These are phyloP conservation scores for Phortica variegata DNA, from an alignment of 1,140 invertebrate genomes.

Conservation along the genomic window DNA sequence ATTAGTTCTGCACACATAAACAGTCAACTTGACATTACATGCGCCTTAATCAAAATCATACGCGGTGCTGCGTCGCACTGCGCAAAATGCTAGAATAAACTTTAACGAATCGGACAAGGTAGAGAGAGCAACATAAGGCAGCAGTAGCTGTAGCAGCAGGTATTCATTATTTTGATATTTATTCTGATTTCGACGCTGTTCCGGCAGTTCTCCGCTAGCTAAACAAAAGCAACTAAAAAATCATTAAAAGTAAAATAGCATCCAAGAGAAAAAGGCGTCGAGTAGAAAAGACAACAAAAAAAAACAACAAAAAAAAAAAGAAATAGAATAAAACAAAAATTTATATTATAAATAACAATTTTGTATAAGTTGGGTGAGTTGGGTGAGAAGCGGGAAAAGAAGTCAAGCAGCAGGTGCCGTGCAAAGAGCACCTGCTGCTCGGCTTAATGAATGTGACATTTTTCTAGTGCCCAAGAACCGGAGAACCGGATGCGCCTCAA, in stretches of 20 bases:
- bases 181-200: constrained; percentile 48
- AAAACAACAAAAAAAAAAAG: neutral
- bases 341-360: constrained; percentile 29
- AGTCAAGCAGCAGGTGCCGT: no score
- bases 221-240: constrained; percentile 10
- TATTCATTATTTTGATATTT: constrained; percentile 54
- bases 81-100: constrained; percentile 12
- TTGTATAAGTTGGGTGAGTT: no score
- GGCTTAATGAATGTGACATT: constrained; percentile 49
- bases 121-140: constrained; percentile 19
- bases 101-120: constrained; percentile 1
- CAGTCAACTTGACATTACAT: no score
- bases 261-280: constrained; percentile 20
- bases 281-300: constrained; percentile 1
- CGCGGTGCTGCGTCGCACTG: constrained; percentile 39
- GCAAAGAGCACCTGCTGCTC: constrained; percentile 49
- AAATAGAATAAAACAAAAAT: neutral
- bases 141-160: constrained; percentile 6
- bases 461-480: no score
- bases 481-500: no score
- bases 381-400: no score
- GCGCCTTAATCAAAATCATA: constrained; percentile 54
- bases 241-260: constrained; percentile 12
- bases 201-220: constrained; percentile 38
- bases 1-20: no score